Percentiles rank a stretch among this genome's conserved stretches.
Evolutionary conservation across 2,797 vertebrate species (phyloP).

Genomic region (Crenuchus spilurus): DNA sequence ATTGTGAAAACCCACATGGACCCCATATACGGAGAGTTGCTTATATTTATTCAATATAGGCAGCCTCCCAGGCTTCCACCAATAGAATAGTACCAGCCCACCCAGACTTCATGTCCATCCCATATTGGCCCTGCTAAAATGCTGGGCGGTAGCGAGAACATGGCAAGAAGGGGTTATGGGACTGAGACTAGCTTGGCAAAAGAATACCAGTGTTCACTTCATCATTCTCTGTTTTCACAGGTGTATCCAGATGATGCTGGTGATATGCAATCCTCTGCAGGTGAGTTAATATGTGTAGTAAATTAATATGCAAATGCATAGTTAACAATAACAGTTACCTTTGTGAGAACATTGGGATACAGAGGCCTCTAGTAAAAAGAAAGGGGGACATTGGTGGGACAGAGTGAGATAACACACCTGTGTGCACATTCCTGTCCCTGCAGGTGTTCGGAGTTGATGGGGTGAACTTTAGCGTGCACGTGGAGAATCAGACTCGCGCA

Average conservation of each 20-base stretch:
- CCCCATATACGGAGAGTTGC: too few species aligned
- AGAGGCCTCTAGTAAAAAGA: background rate
- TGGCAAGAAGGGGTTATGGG: too few species aligned
- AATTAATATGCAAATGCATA: background rate
- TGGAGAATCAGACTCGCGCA: constrained; percentile 97
- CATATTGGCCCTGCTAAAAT: too few species aligned
- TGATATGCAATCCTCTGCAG: constrained; percentile 85
- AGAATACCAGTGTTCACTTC: background rate
- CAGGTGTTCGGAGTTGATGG: constrained; percentile 95
- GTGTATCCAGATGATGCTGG: constrained; percentile 85
- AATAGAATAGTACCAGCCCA: too few species aligned
- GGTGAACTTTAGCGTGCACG: constrained; percentile 98
- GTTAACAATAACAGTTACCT: background rate
- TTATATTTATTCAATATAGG: too few species aligned
- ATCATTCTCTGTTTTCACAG: constrained; percentile 59
- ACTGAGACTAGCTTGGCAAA: too few species aligned
- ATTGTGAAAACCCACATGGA: too few species aligned
- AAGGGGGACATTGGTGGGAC: background rate
- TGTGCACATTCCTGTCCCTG: constrained; percentile 62
- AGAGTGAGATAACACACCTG: constrained; percentile 45
- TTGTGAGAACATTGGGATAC: constrained; percentile 23
- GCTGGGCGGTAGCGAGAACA: too few species aligned
- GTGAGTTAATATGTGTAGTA: constrained; percentile 59
- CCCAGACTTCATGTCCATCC: too few species aligned
- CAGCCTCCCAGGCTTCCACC: too few species aligned